Base-by-base conservation (phyloP, 2,797 vertebrate species). In the Botia kubotai region DNA sequence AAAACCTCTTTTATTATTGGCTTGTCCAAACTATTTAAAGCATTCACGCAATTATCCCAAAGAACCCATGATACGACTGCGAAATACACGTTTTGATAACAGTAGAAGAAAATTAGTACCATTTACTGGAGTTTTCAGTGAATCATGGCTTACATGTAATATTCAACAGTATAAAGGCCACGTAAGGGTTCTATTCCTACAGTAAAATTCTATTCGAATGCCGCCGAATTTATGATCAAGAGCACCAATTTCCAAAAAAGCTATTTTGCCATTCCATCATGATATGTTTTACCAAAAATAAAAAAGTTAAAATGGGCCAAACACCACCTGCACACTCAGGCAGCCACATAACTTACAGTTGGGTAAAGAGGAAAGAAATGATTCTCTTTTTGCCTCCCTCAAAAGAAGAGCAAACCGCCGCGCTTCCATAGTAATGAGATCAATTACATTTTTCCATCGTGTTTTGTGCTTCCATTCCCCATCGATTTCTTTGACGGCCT, bases 361-460 rank as follows among this genome's bases (percentile, higher is more conserved):
- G 72, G 39, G 55, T n/a, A 76, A 19, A 77, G 19, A 53, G 53
- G 46, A 33, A 52, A 69, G 10, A 79, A 73, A 79, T 75, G 62
- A 68, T 65, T 53, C 60, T 78, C 50, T 75, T 50, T 78, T 72
- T 79, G 52, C 2, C 66, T 60, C 58, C 66, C 53, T 79, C 39
- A 71, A 77, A 72, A 71, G 57, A 46, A 74, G 70, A 17, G 73
- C 53, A 80, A 80, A 85, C 79, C 21, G 75, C 50, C 6, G 43
- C 19, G 6, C 66, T 58, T 82, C 67, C 17, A 72, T 78, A 82
- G 85, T 79, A 82, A 82, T 66, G 60, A 87, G 74, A 79, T 84
- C 77, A 76, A 81, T 85, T 76, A 79, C 29, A 19, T 29, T 39
- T 75, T 67, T 73, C 19, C 75, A 23, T 87, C 71, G 52, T 63